Conservation (phyloP, 2,113 vertebrate genomes). For the Pagrus major region DNA sequence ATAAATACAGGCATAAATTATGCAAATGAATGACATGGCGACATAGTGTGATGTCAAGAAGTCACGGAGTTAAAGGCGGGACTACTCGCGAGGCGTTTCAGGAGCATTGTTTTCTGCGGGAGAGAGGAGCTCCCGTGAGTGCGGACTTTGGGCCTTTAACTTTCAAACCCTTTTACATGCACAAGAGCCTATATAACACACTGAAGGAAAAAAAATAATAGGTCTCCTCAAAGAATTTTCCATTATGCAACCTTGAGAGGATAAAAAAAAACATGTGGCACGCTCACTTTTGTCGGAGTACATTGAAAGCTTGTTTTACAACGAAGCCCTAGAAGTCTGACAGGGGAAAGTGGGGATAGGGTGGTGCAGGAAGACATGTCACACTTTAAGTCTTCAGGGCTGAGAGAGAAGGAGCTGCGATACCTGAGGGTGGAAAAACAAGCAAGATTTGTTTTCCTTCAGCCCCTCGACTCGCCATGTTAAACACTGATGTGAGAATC, state of each 20-base stretch:
- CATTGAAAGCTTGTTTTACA: slow-evolving; percentile 38
- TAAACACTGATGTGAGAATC: slow-evolving; percentile 28
- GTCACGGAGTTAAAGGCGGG: too few relatives aligned
- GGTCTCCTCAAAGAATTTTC: too few relatives aligned
- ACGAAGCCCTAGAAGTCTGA: slow-evolving; percentile 21
- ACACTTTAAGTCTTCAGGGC: not conserved
- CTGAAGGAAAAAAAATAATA: too few relatives aligned
- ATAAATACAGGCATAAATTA: too few relatives aligned
- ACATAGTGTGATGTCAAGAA: too few relatives aligned
- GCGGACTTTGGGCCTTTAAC: too few relatives aligned
- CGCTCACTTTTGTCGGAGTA: slow-evolving; percentile 41
- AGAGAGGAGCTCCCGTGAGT: too few relatives aligned
- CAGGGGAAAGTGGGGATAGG: not conserved
- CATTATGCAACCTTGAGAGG: slow-evolving; percentile 38
- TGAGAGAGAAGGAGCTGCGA: not conserved
- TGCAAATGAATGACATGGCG: too few relatives aligned
- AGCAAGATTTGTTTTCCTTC: slow-evolving; percentile 46
- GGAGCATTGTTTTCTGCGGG: too few relatives aligned
- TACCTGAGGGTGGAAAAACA: slow-evolving; percentile 27
- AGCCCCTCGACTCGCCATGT: not conserved
- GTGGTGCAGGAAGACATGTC: slow-evolving; percentile 9
- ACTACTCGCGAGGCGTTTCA: too few relatives aligned
- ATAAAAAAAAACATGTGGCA: slow-evolving; percentile 40
- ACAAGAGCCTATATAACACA: too few relatives aligned
- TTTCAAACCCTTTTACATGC: too few relatives aligned